These are phyloP conservation scores for Eupleurogrammus muticus DNA, from an alignment of 2,797 vertebrate species.

Conservation along the genomic window DNA sequence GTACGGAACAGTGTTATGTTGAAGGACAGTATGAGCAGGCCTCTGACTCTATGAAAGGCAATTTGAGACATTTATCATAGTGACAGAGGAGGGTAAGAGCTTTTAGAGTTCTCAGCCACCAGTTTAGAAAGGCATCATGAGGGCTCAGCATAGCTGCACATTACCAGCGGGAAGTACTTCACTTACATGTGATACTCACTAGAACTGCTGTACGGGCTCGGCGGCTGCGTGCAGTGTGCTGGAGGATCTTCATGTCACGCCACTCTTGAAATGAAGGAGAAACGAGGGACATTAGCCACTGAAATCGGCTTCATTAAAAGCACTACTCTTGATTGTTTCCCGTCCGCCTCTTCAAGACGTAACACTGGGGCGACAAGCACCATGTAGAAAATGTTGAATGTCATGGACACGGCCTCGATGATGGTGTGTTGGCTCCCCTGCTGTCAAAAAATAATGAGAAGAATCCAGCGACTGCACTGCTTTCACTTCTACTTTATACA, in stretches of 20 bases:
- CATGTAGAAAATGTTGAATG: too few species aligned
- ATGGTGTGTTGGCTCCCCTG: too few species aligned
- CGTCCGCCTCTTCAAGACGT: background rate
- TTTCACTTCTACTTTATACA: too few species aligned
- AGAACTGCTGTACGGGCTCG: slow-evolving; percentile 60
- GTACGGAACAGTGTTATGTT: background rate
- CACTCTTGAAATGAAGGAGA: slow-evolving; percentile 48
- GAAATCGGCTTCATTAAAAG: background rate
- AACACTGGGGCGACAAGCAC: background rate
- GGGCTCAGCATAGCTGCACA: slow-evolving; percentile 23
- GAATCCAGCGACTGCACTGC: too few species aligned
- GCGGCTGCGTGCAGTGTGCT: slow-evolving; percentile 54
- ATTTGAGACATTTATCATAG: slow-evolving; percentile 23
- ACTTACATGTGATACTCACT: slow-evolving; percentile 59
- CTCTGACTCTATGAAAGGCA: slow-evolving; percentile 8
- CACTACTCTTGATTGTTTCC: background rate
- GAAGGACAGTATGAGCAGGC: slow-evolving; percentile 8
- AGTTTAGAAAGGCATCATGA: slow-evolving; percentile 11
- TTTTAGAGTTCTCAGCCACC: slow-evolving; percentile 4
- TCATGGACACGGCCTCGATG: too few species aligned
- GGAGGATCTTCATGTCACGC: slow-evolving; percentile 58
- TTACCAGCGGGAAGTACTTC: slow-evolving; percentile 27
- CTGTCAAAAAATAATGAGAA: too few species aligned
- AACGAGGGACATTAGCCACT: background rate
- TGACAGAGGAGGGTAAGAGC: slow-evolving; percentile 3